Conservation (phyloP, 2,113 vertebrate genomes). For the Nibea coibor region DNA sequence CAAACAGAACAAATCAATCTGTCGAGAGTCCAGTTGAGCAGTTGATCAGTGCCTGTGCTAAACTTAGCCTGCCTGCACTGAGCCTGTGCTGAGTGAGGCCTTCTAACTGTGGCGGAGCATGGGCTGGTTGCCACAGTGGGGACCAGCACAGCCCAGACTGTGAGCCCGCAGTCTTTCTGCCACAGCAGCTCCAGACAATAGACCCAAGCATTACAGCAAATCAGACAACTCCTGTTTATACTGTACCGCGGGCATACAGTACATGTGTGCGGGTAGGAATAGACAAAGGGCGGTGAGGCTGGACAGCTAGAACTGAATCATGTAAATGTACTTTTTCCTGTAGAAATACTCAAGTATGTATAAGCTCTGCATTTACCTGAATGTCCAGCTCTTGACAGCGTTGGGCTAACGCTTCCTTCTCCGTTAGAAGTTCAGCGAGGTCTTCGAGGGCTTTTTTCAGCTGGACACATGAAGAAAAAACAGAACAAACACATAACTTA, state of each 20-base stretch:
- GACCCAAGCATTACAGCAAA: constrained; percentile 54
- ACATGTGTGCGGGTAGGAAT: constrained; percentile 17
- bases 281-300: not conserved
- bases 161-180: constrained; percentile 71
- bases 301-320: not conserved
- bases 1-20: constrained; percentile 87
- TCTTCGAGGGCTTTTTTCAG: constrained; percentile 92
- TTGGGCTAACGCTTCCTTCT: constrained; percentile 93
- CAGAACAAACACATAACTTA: not conserved
- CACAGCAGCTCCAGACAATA: constrained; percentile 78
- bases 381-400: constrained; percentile 95
- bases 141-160: constrained; percentile 57
- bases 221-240: constrained; percentile 62
- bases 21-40: constrained; percentile 88
- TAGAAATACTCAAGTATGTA: not conserved
- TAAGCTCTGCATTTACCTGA: constrained; percentile 84
- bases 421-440: constrained; percentile 86
- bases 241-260: constrained; percentile 37
- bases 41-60: constrained; percentile 70
- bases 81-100: constrained; percentile 41
- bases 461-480: constrained; percentile 73
- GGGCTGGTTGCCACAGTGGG: constrained; percentile 32
- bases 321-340: not conserved
- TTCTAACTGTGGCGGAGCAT: constrained; percentile 16
- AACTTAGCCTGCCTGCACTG: constrained; percentile 17